These are phyloP conservation scores for Eumacrocentrus americanus DNA, from an alignment of 2,888 invertebrate species.

Conservation along the genomic window DNA sequence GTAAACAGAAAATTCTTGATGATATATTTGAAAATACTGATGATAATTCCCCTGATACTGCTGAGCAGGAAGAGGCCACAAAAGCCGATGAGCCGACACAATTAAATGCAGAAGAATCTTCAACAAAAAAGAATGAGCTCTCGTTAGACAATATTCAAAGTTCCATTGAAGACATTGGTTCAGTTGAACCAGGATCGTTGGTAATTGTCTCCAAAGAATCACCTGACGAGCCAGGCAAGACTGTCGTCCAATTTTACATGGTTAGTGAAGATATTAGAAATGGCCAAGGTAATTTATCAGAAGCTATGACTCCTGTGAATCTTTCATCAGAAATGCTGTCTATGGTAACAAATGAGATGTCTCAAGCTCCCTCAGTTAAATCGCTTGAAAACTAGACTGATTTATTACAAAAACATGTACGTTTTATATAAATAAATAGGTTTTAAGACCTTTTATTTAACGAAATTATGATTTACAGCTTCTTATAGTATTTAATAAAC, in stretches of 20 bases:
- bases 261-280: constrained; percentile 56
- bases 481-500: not conserved
- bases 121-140: constrained; percentile 18
- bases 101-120: constrained; percentile 9
- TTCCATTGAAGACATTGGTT: constrained; percentile 45
- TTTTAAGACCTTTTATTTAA: not conserved
- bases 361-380: constrained; percentile 38
- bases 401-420: constrained; percentile 1
- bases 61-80: constrained; percentile 1
- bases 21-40: constrained; percentile 33
- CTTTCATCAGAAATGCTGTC: constrained; percentile 57
- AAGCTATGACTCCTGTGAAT: constrained; percentile 54
- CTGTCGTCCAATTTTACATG: constrained; percentile 63
- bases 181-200: constrained; percentile 63
- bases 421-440: no score
- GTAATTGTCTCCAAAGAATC: constrained; percentile 63
- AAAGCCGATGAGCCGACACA: constrained; percentile 7
- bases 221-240: constrained; percentile 59
- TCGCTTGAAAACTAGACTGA: constrained; percentile 34
- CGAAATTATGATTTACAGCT: not conserved
- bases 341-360: constrained; percentile 45
- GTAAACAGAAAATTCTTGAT: constrained; percentile 43
- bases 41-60: no score
- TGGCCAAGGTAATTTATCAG: constrained; percentile 37
- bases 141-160: constrained; percentile 33